A percentile compares a stretch with the other conserved stretches of the same genome.
Evolutionary conservation across 2,797 vertebrate species (phyloP).

Genomic region (Notoglanidium macrostoma): DNA sequence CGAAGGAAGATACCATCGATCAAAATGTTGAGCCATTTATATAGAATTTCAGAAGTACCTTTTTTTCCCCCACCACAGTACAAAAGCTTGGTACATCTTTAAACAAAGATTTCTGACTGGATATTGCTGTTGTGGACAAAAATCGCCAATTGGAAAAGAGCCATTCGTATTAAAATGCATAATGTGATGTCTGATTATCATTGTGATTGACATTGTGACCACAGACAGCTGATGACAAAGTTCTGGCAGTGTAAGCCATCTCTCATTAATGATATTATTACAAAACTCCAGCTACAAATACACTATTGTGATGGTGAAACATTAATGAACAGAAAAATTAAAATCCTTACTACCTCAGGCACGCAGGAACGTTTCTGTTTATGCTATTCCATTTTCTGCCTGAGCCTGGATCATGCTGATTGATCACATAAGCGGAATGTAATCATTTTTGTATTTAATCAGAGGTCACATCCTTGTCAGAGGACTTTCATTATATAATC

Average conservation of each 20-base stretch:
- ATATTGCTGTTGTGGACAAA: not conserved
- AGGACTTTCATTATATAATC: not conserved
- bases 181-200: not conserved
- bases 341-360: no score
- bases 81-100: not conserved
- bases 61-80: not conserved
- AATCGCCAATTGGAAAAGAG: no score
- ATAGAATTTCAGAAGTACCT: not conserved
- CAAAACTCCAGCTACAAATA: no score
- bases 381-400: not conserved
- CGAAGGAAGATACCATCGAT: not conserved
- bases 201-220: not conserved
- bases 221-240: not conserved
- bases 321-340: no score
- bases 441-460: not conserved
- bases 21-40: not conserved
- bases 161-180: not conserved
- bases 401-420: not conserved
- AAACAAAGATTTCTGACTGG: no score
- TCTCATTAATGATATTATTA: no score
- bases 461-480: not conserved
- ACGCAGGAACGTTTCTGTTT: not conserved
- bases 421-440: not conserved
- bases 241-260: no score
- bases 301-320: no score